Conservation (phyloP, 2,888 invertebrate genomes). For the Drosophila antonietae region DNA sequence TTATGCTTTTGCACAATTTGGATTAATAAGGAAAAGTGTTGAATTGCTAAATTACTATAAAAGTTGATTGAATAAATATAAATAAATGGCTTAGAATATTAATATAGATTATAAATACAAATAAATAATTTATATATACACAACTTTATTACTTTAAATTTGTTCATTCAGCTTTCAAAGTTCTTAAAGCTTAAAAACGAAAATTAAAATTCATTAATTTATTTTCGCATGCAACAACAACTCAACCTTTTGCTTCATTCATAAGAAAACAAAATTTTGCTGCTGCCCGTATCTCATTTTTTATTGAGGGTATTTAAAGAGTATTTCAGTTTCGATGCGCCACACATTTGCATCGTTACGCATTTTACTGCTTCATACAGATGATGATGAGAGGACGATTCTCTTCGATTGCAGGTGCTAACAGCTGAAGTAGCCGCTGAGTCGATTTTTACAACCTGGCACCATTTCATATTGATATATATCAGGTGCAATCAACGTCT, state of each 20-base stretch:
- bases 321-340: slow-evolving; percentile 32
- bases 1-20: too few relatives aligned
- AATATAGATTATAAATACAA: too few relatives aligned
- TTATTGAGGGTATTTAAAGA: slow-evolving; percentile 10
- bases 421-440: slow-evolving; percentile 56
- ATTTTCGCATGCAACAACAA: too few relatives aligned
- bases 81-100: too few relatives aligned
- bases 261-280: background rate
- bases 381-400: slow-evolving; percentile 49
- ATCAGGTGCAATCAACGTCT: slow-evolving; percentile 70
- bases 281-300: background rate
- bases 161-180: too few relatives aligned
- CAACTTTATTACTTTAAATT: too few relatives aligned
- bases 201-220: too few relatives aligned
- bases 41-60: too few relatives aligned
- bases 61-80: too few relatives aligned
- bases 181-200: too few relatives aligned
- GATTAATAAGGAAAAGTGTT: too few relatives aligned
- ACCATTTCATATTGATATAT: slow-evolving; percentile 68
- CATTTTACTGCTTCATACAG: slow-evolving; percentile 64
- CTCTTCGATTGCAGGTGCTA: slow-evolving; percentile 61
- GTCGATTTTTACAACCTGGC: slow-evolving; percentile 55
- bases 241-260: background rate
- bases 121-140: too few relatives aligned
- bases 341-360: slow-evolving; percentile 22